phyloP scores from a whole-genome alignment of 1,140 invertebrate species.

The Drosophila orosa region DNA sequence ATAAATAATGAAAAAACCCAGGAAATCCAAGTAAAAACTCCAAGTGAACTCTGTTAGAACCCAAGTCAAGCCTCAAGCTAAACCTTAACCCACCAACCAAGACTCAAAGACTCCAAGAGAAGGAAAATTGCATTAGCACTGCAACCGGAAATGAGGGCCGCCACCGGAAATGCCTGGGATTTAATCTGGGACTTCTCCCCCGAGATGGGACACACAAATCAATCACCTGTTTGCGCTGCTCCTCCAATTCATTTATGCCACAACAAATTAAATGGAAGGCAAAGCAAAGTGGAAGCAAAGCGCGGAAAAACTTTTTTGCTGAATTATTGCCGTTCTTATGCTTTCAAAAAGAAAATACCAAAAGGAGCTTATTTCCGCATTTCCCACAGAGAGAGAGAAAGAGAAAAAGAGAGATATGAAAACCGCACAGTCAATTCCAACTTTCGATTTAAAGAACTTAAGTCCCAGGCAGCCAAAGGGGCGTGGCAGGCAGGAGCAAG shows the following conservation, averaged over 20 bases:
- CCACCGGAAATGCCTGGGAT: slow-evolving; percentile 2
- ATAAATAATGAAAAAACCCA: too few species aligned
- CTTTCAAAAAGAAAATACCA: not conserved
- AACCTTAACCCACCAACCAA: not conserved
- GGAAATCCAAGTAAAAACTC: too few species aligned
- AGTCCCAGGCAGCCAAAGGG: slow-evolving; percentile 16
- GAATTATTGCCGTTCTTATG: slow-evolving; percentile 12
- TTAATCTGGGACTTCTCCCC: too few species aligned
- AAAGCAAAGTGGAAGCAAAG: slow-evolving; percentile 4
- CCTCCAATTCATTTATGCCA: slow-evolving; percentile 13
- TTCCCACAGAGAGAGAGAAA: not conserved
- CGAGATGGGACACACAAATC: slow-evolving; percentile 2
- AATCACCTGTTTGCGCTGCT: slow-evolving; percentile 11
- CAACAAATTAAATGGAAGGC: slow-evolving; percentile 19
- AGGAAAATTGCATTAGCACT: slow-evolving; percentile 11
- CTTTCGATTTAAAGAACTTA: slow-evolving; percentile 57
- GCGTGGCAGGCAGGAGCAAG: slow-evolving; percentile 1
- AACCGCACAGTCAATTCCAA: slow-evolving; percentile 25
- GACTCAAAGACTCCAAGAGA: too few species aligned
- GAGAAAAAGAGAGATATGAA: not conserved
- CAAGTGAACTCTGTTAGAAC: not conserved
- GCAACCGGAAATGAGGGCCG: slow-evolving; percentile 1
- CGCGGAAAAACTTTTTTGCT: slow-evolving; percentile 14
- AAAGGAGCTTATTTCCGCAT: slow-evolving; percentile 17
- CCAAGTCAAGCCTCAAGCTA: not conserved